Evolutionary conservation across 2,888 invertebrate genomes (phyloP), one percentile per base, ranked within the genome.

Genomic region (Trachelus tabidus): DNA sequence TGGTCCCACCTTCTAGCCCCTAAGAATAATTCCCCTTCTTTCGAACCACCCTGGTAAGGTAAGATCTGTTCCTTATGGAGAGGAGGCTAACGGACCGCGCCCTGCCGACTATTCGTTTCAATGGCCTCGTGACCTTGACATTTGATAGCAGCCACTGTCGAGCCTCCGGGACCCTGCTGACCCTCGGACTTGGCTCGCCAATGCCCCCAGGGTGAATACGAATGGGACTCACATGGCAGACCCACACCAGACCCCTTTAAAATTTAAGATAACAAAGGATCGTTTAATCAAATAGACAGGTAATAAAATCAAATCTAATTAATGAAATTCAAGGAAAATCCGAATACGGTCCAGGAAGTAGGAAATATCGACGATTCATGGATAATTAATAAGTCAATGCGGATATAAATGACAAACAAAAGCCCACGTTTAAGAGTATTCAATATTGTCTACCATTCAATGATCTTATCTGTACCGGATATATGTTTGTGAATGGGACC

Each of bases 41-140:
- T 23, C 71, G 71, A 71, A 34, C 71, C 71, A 31, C 71, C 31
- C 31, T 23, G 71, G 71, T 34, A 71, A 31, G 71, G 31, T 9
- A 34, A 71, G 31, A 71, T 71, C 11, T 71, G 71, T 33, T 71
- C 31, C 69, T 77, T 40, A 69, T 73, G 75, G 75, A 77, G 79
- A 81, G 79, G 79, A 79, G 79, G 82, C 80, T 77, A 79, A 79
- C 80, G 78, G 79, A 77, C 80, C 80, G 79, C 79, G 76, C 75
- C 69, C 76, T 73, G 75, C 68, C 23, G 71, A 30, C 74, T 75
- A 75, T 75, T 37, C 75, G 76, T 80, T 76, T 79, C 76, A 35
- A 73, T 69, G 69, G 73, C 75, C 73, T 56, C 75, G 69, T 78
- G 79, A 79, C 80, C 79, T 84, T 84, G 83, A 79, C 81, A 83